Base-by-base conservation (phyloP, 1,140 invertebrate species). In the Nymphalis io region DNA sequence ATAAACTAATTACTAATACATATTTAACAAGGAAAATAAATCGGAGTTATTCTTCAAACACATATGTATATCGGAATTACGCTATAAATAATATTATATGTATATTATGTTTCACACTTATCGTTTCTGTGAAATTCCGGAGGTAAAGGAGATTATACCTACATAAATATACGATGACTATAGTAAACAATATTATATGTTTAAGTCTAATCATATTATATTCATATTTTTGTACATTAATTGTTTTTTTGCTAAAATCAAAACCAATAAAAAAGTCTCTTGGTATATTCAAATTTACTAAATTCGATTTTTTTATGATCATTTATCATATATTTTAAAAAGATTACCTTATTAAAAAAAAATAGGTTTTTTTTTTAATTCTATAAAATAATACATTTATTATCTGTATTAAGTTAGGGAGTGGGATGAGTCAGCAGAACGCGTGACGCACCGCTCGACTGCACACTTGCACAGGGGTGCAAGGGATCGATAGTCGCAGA, bases 401-500 rank as follows among this genome's bases (percentile, higher is more conserved):
- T 51, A 53, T 53, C 27, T n/a, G 59, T 58, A 48, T 61, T 60
- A 70, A 64, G 60, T 64, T 6, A 58, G 53, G 70, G 65, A 60
- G 55, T 63, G 65, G 70, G 60, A 60, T 72, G 70, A 72, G 48
- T 72, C 70, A 70, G 68, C 60, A 33, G 62, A 33, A 60, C 62
- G 62, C 48, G 62, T 71, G 69, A 71, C 69, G 69, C 61, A 65
- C 44, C 53, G 57, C 60, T 21, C 58, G 27, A 44, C 38, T 55
- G 65, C 64, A 53, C 46, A 39, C 40, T 55, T 66, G 58, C 72
- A 57, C 62, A 59, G 60, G 68, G 60, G 68, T 64, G 60, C 60
- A 58, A 4, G 48, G 18, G 70, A 70, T 74, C 72, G 63, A 74
- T 74, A 74, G 68, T 33, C 53, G 68, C 72, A 74, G 72, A 74